Percentiles rank a stretch among this genome's conserved stretches.
Conservation (phyloP, 2,888 invertebrate species). For the Malthinus flaveolus region DNA sequence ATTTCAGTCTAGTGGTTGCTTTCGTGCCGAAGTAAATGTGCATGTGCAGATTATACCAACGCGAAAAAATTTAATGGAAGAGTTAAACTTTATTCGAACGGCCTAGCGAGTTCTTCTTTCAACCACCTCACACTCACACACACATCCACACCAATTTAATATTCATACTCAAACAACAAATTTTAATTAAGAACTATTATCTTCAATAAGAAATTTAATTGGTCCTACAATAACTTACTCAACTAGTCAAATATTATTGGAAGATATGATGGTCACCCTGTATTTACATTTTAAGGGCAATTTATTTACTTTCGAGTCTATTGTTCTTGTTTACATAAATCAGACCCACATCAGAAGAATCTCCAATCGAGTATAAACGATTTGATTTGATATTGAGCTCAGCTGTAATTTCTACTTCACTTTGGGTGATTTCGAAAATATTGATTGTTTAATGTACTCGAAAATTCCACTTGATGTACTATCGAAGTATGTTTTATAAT, state of each 20-base stretch:
- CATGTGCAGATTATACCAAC: slow-evolving; percentile 23
- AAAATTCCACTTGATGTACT: no score
- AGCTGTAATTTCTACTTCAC: slow-evolving; percentile 22
- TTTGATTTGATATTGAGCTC: slow-evolving; percentile 35
- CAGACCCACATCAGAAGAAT: slow-evolving; percentile 42
- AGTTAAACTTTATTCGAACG: slow-evolving; percentile 1
- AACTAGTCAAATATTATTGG: slow-evolving; percentile 4
- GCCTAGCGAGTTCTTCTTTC: no score
- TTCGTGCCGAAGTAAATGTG: slow-evolving; percentile 19
- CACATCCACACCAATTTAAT: no score
- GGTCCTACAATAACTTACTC: slow-evolving; percentile 14
- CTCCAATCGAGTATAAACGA: slow-evolving; percentile 38
- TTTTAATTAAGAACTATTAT: no score
- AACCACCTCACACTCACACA: no score
- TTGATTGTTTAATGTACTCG: no score
- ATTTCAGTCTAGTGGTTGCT: slow-evolving; percentile 18
- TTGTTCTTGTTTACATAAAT: slow-evolving; percentile 39
- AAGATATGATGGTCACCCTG: neutral
- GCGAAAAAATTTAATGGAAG: slow-evolving; percentile 21
- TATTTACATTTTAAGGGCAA: neutral
- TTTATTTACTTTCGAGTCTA: slow-evolving; percentile 12
- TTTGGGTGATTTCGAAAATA: neutral
- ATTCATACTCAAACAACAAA: no score
- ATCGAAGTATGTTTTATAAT: no score
- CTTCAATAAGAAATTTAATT: no score